phyloP scores from a whole-genome alignment of 2,888 invertebrate genomes.

The Macaria notata region DNA sequence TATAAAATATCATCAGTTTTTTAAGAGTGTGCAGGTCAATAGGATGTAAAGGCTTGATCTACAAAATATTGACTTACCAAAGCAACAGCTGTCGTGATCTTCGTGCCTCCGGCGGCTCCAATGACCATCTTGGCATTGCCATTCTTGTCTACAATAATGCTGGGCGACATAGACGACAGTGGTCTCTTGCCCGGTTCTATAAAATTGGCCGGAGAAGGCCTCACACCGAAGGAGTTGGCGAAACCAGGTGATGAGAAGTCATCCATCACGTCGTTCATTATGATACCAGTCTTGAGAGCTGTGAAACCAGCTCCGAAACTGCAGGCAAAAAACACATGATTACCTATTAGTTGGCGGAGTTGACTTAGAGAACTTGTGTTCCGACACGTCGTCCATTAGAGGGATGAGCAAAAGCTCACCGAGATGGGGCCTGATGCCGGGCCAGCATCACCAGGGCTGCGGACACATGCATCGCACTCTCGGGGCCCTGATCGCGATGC shows the following conservation, averaged over 20 bases:
- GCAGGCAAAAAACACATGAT: slow-evolving; percentile 13
- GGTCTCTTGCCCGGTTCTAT: slow-evolving; percentile 91
- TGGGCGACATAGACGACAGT: slow-evolving; percentile 93
- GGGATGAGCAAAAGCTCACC: too few species aligned
- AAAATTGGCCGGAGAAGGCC: slow-evolving; percentile 91
- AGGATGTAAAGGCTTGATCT: too few species aligned
- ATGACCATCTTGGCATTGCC: slow-evolving; percentile 87
- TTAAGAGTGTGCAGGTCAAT: too few species aligned
- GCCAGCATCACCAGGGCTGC: too few species aligned
- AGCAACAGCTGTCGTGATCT: slow-evolving; percentile 89
- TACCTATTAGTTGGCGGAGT: too few species aligned
- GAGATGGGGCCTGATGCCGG: too few species aligned
- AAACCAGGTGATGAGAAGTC: slow-evolving; percentile 93
- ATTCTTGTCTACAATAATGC: slow-evolving; percentile 86
- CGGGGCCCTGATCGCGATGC: too few species aligned
- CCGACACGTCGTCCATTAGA: too few species aligned
- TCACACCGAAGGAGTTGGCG: slow-evolving; percentile 86
- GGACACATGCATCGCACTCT: too few species aligned
- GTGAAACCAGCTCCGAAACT: slow-evolving; percentile 93
- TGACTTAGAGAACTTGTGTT: too few species aligned
- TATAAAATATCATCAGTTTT: too few species aligned
- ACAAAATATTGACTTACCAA: slow-evolving; percentile 76
- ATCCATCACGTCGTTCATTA: slow-evolving; percentile 98
- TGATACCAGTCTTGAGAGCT: slow-evolving; percentile 91
- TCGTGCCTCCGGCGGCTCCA: slow-evolving; percentile 92